A percentile compares a stretch with the other conserved stretches of the same genome.
These are phyloP conservation scores for Ctenicera cuprea DNA, from an alignment of 2,888 invertebrate genomes.

Conservation along the genomic window DNA sequence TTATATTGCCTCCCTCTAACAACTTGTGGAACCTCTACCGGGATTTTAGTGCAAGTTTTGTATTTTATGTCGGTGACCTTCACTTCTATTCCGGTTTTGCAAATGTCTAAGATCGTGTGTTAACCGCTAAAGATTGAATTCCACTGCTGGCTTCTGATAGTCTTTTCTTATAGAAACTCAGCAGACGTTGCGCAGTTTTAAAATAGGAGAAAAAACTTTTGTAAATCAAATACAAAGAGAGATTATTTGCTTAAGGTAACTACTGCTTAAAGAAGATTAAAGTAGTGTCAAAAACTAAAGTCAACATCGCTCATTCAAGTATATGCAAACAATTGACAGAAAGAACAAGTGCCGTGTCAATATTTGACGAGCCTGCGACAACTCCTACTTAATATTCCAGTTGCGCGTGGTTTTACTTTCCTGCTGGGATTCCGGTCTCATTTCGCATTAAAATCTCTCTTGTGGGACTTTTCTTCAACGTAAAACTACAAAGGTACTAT, in stretches of 20 bases:
- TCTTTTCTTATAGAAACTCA: conserved; percentile 45
- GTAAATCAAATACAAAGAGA: conserved; percentile 32
- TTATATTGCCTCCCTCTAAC: background rate
- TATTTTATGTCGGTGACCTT: conserved; percentile 53
- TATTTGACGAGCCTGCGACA: conserved; percentile 61
- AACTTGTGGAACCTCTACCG: conserved; percentile 41
- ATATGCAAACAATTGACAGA: conserved; percentile 61
- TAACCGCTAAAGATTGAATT: conserved; percentile 54
- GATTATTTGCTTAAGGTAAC: conserved; percentile 47
- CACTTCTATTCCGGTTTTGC: conserved; percentile 54
- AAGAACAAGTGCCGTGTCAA: conserved; percentile 63
- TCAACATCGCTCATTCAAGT: conserved; percentile 57
- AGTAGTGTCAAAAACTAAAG: conserved; percentile 61
- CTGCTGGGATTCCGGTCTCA: conserved; percentile 43
- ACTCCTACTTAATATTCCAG: conserved; percentile 48
- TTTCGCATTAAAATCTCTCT: conserved; percentile 48
- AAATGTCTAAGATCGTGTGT: conserved; percentile 54
- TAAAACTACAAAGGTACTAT: conserved; percentile 1
- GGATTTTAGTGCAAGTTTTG: conserved; percentile 49
- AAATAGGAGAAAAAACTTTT: background rate
- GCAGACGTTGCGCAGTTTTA: conserved; percentile 30
- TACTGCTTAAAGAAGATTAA: conserved; percentile 53
- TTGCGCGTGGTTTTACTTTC: conserved; percentile 52
- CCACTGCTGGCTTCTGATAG: conserved; percentile 43
- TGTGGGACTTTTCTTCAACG: conserved; percentile 27